phyloP scores from a whole-genome alignment of 2,797 vertebrate genomes.

The Siniperca undulata region DNA sequence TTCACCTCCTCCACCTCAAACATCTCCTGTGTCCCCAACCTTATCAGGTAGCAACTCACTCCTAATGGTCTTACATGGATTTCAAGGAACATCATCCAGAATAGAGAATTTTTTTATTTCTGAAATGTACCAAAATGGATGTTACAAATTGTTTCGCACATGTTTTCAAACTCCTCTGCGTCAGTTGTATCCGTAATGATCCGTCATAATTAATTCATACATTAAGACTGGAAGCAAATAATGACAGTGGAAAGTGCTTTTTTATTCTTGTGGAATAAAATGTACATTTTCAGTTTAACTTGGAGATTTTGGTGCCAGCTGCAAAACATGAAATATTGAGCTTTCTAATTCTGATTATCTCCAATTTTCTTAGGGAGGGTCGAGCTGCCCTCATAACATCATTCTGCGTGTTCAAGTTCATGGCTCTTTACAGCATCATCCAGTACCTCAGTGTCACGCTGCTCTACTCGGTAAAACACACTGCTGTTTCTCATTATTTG shows the following conservation, averaged over 20 bases:
- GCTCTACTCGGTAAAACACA: slow-evolving; percentile 93
- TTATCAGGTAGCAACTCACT: slow-evolving; percentile 90
- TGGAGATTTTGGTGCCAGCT: neutral
- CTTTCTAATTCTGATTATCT: neutral
- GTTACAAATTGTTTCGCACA: neutral
- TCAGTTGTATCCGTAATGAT: neutral
- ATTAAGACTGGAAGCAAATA: neutral
- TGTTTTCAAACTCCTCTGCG: neutral
- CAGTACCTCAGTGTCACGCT: slow-evolving; percentile 96
- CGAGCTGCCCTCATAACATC: slow-evolving; percentile 97
- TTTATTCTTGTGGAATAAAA: neutral
- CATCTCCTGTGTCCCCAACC: slow-evolving; percentile 96
- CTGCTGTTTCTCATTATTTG: neutral
- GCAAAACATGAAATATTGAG: neutral
- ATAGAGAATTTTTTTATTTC: neutral
- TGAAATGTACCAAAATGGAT: neutral
- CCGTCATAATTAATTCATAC: neutral
- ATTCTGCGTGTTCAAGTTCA: slow-evolving; percentile 99
- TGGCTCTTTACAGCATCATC: slow-evolving; percentile 99
- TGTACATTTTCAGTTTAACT: neutral
- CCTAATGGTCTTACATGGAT: neutral
- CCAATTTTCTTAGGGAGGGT: slow-evolving; percentile 88
- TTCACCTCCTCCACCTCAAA: slow-evolving; percentile 96
- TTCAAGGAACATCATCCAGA: neutral
- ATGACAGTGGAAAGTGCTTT: too few relatives aligned